Evolutionary conservation across 2,888 invertebrate genomes (phyloP), one percentile per base, ranked within the genome.

Genomic region (Chrysolina oricalcia): DNA sequence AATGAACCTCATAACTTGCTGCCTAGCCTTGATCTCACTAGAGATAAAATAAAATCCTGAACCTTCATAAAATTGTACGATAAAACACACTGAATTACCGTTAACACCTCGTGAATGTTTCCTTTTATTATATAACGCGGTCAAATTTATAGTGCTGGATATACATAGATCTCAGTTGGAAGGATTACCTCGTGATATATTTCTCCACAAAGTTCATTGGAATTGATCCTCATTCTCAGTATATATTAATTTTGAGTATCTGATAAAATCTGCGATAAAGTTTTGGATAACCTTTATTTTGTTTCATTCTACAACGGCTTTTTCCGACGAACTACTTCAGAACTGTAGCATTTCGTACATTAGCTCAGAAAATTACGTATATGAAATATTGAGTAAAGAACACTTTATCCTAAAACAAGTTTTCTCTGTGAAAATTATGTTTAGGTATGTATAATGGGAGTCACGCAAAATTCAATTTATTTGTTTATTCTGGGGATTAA

Each of bases 81-180:
- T 43, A 43, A 11, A 43, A 43, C 43, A 43, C 43, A 43, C 43
- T 43, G 15, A 43, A 43, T 43, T 43, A 43, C 11, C 43, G 13
- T 43, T 43, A 43, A 43, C 43, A 43, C 43, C 43, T 15, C 43
- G 15, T 15, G 43, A 43, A 43, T 43, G 43, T 43, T 15, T 43
- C 43, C 15, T 43, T 43, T 43, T 43, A 43, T 43, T 43, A 11
- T 43, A 15, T 13, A 43, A 43, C 43, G 0, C 43, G 43, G 43
- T 43, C 43, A 43, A 43, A 43, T 43, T 43, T 43, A 43, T 43
- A 43, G 43, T 43, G 43, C 15, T 15, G 65, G 66, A 75, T 68
- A 62, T 68, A 71, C 67, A 73, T 73, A 73, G 68, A 73, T 73
- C 63, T 73, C 68, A 59, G 62, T 73, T 73, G 59, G 53, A 46